Percentiles rank a stretch among this genome's conserved stretches.
These are phyloP conservation scores for Enteromius afrohamiltoni DNA, from an alignment of 2,797 vertebrate genomes.

Conservation along the genomic window DNA sequence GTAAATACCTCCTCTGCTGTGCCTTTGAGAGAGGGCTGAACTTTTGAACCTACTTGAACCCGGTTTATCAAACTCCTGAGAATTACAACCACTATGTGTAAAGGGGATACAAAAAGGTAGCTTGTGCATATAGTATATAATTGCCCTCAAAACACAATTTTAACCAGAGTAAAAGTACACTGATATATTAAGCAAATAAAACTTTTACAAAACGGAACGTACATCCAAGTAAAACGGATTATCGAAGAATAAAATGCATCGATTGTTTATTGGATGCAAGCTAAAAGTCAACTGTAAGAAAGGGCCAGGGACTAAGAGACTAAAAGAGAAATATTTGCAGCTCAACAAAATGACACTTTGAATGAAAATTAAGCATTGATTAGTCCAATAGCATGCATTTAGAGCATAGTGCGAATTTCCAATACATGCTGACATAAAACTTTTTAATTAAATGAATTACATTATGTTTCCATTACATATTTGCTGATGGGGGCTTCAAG, in stretches of 20 bases:
- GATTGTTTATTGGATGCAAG: neutral
- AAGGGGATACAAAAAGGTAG: neutral
- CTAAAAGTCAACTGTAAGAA: neutral
- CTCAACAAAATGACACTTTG: neutral
- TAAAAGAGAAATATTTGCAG: neutral
- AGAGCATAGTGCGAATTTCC: neutral
- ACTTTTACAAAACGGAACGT: neutral
- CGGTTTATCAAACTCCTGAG: constrained; percentile 33
- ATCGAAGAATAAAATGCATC: neutral
- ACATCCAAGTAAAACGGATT: neutral
- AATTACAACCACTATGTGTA: constrained; percentile 22
- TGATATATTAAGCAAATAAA: neutral
- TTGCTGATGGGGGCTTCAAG: neutral
- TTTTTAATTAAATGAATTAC: neutral
- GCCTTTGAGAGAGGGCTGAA: constrained; percentile 34
- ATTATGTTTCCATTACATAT: neutral
- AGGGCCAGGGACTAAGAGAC: neutral
- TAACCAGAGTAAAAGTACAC: neutral
- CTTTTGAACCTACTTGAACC: constrained; percentile 37
- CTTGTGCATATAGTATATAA: constrained; percentile 4
- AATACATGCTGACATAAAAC: neutral
- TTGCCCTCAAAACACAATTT: constrained; percentile 9
- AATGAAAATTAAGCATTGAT: neutral
- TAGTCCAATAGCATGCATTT: neutral
- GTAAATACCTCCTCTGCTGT: constrained; percentile 43